Evolutionary conservation across 2,888 invertebrate genomes (phyloP).

Genomic region (Spodoptera picta): DNA sequence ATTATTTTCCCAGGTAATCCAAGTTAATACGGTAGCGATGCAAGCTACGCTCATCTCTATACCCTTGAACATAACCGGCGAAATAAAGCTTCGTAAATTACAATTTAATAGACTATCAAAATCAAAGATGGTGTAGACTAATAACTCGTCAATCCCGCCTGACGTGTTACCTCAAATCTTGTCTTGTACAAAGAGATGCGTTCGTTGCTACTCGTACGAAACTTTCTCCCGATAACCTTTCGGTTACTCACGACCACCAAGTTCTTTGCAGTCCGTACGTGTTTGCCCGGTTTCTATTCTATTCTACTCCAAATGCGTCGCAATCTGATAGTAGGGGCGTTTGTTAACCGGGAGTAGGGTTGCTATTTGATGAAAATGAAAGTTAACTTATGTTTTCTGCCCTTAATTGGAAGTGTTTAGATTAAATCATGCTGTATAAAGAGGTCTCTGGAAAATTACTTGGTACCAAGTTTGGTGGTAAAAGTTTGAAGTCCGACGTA

Average conservation of each 20-base stretch:
- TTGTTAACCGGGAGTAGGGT: slow-evolving; percentile 38
- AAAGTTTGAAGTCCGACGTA: no score
- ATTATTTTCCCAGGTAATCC: no score
- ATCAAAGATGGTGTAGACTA: slow-evolving; percentile 15
- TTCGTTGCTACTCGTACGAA: slow-evolving; percentile 56
- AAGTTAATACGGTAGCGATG: neutral
- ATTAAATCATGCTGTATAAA: slow-evolving; percentile 15
- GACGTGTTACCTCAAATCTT: slow-evolving; percentile 40
- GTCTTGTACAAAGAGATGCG: slow-evolving; percentile 69
- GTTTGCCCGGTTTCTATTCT: slow-evolving; percentile 72
- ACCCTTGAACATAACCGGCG: neutral
- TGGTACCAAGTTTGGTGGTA: no score
- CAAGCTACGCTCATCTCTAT: neutral
- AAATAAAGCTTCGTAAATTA: slow-evolving; percentile 1
- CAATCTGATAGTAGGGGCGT: slow-evolving; percentile 53
- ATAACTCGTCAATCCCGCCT: slow-evolving; percentile 41
- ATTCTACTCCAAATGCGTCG: slow-evolving; percentile 61
- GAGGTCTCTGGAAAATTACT: slow-evolving; percentile 8
- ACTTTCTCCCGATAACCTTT: slow-evolving; percentile 85
- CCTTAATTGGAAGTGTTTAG: slow-evolving; percentile 30
- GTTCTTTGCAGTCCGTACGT: slow-evolving; percentile 61
- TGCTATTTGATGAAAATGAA: slow-evolving; percentile 39
- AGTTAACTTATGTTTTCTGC: slow-evolving; percentile 34
- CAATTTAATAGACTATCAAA: slow-evolving; percentile 7
- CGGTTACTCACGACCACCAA: slow-evolving; percentile 65